Evolutionary conservation across 2,888 invertebrate genomes (phyloP), one percentile per base, ranked within the genome.

Genomic region (Andrena camellia): DNA sequence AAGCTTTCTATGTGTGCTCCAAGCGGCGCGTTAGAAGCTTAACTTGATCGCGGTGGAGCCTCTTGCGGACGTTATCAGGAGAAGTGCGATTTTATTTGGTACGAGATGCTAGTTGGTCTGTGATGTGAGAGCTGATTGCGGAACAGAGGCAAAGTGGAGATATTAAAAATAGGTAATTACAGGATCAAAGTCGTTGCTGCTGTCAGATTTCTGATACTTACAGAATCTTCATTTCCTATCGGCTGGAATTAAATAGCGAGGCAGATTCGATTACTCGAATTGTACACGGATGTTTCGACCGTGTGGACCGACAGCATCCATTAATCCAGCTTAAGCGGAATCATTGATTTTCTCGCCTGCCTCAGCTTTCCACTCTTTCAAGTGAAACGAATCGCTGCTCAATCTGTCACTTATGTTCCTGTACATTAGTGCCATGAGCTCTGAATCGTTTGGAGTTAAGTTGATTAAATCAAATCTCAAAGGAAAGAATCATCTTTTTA

Each of bases 211-310:
- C 13, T 42, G 42, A 66, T 29, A 66, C 31, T 6, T 50, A n/a
- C 29, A 20, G 29, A 50, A 66, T 54, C 68, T 23, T 48, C 17
- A 60, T 52, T 26, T 50, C 33, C 69, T 57, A 26, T 73, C 62
- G 71, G 75, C 75, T 69, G 29, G 52, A 78, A 75, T 77, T 76
- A 86, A 86, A 78, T 70, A 60, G 50, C 60, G 57, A 63, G 72
- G 60, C 76, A 80, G 81, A 89, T 90, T 89, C 89, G 88, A 89
- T 89, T 88, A 89, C 69, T 50, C 83, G 84, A 90, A 90, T 90
- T 89, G 88, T 90, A 77, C 86, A 88, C 89, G 88, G 83, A 76
- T 84, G 86, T 81, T 88, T 80, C 80, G 81, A 82, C 50, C 83
- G 71, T 85, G 79, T 67, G 83, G 80, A 78, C 72, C 63, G 78